Evolutionary conservation across 1,140 invertebrate species (phyloP), one percentile per base, ranked within the genome.

Genomic region (Lordiphosa clarofinis): DNA sequence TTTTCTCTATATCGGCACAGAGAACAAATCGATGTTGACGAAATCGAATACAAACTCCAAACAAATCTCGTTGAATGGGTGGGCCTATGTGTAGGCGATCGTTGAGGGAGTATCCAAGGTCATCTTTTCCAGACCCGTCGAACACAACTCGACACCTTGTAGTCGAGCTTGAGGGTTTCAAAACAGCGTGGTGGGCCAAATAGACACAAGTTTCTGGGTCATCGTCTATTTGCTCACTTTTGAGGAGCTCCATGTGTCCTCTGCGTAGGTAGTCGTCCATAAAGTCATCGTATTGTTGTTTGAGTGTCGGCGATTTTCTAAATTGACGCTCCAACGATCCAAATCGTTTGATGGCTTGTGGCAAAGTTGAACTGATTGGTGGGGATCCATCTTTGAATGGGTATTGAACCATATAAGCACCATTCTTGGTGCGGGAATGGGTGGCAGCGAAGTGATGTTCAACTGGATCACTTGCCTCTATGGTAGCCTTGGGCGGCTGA

Each of bases 251-350:
- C n/a, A n/a, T n/a, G n/a, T n/a, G n/a, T n/a, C n/a, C n/a, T n/a
- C n/a, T n/a, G n/a, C n/a, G n/a, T n/a, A n/a, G n/a, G n/a, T n/a
- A n/a, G n/a, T n/a, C n/a, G n/a, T n/a, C n/a, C n/a, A n/a, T n/a
- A n/a, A n/a, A n/a, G n/a, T n/a, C n/a, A n/a, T n/a, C n/a, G n/a
- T 42, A 42, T 42, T 42, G 40, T 21, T 42, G 40, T 6, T 42
- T 42, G 5, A 24, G 40, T n/a, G 10, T 1, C 5, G 19, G 5
- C 5, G n/a, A 8, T 13, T 3, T 43, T 24, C 40, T 10, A 24
- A 43, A 43, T 43, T 43, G 40, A 6, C n/a, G 4, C 24, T 43
- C 19, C 19, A 43, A 24, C n/a, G 19, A 43, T 11, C 40, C 12
- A 43, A 43, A 43, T 3, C 10, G 40, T 4, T 40, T 8, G 8